Evolutionary conservation across 2,797 vertebrate species (phyloP), one percentile per base, ranked within the genome.

Genomic region (Channallabes apus): DNA sequence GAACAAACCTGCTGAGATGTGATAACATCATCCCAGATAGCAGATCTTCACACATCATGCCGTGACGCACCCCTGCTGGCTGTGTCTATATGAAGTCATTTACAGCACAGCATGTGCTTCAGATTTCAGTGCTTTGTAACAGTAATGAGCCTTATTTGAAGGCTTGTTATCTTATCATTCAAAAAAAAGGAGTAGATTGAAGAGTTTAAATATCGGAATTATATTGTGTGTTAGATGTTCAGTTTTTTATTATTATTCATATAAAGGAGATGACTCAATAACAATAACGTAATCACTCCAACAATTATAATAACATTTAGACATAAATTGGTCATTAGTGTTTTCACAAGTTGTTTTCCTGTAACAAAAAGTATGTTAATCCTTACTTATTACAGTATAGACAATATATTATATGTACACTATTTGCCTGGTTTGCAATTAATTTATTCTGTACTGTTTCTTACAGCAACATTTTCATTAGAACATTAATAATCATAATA

Each of bases 101-200:
- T 82, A 68, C 56, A 71, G 73, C 61, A 62, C 83, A 82, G 65
- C 82, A n/a, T 86, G 79, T 6, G 32, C 82, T 79, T 72, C 35
- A 65, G 22, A 79, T 68, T n/a, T 4, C 20, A 18, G 27, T 54
- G 5, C 2, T 51, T 81, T 58, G 61, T 54, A 78, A 73, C 56
- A 64, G n/a, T 20, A 81, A n/a, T 59, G 69, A 64, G 59, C 12
- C 59, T 64, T 64, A 64, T 46, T 64, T 62, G 22, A 80, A 27
- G 32, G 6, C 54, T 77, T 27, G 11, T 77, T 77, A 77, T 77
- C 75, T 59, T 58, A 56, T 76, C 73, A 56, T 3, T 29, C 15
- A 1, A 46, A 29, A 59, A 29, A 6, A 72, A 56, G 38, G 72
- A 75, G 46, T 3, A 29, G 73, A 76, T 9, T 54, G 29, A 29